A percentile compares a stretch with the other conserved stretches of the same genome.
phyloP scores from a whole-genome alignment of 2,888 invertebrate species.

The Drosophila stalkeri region DNA sequence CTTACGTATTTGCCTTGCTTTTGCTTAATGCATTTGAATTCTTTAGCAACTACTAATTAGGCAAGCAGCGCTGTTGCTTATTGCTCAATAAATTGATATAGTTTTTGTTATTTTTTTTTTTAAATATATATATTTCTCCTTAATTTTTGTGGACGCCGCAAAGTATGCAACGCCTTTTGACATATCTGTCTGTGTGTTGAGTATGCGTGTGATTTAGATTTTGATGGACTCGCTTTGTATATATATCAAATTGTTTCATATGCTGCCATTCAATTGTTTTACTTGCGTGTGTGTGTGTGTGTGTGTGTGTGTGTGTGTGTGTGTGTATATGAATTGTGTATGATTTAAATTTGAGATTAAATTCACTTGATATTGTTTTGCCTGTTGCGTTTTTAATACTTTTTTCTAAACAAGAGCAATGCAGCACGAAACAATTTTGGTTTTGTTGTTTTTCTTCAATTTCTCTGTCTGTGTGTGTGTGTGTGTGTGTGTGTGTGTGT shows the following conservation, averaged over 20 bases:
- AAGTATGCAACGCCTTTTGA: constrained; percentile 63
- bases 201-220: constrained; percentile 19
- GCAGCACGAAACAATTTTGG: constrained; percentile 46
- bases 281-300: background rate
- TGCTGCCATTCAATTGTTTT: constrained; percentile 30
- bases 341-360: constrained; percentile 23
- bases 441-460: constrained; percentile 10
- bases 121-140: constrained; percentile 23
- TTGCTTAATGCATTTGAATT: constrained; percentile 41
- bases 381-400: constrained; percentile 45
- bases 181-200: constrained; percentile 10
- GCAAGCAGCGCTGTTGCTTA: constrained; percentile 33
- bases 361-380: constrained; percentile 29
- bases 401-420: constrained; percentile 83
- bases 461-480: constrained; percentile 4
- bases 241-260: constrained; percentile 13
- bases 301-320: background rate
- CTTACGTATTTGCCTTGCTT: constrained; percentile 42
- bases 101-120: background rate
- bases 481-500: constrained; percentile 11
- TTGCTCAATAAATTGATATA: constrained; percentile 26
- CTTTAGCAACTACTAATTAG: constrained; percentile 38
- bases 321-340: constrained; percentile 6
- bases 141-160: constrained; percentile 44
- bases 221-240: constrained; percentile 67